Base-by-base conservation (phyloP, 2,113 vertebrate genomes). In the Clinocottus analis region DNA sequence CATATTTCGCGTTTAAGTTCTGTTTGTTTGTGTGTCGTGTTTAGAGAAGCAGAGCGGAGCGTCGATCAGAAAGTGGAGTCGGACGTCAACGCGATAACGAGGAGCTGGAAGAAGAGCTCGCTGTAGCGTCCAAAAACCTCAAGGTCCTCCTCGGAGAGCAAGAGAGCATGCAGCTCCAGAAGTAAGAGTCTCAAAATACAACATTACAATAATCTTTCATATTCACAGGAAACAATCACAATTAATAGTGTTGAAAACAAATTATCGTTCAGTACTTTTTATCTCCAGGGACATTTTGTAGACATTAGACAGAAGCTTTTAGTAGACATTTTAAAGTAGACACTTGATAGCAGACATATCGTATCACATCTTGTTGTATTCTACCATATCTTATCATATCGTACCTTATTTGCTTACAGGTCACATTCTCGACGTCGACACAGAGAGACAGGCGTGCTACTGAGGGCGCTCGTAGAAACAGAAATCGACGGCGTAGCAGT, bases 401-500 rank as follows among this genome's bases (percentile, higher is more conserved):
- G 1, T 23, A 13, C 13, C 23, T 12, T 56, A 25, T 13, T 25
- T 13, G 5, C 8, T n/a, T 7, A 1, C 25, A 89, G 87, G 37
- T n/a, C 55, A 0, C 94, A 96, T 75, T 91, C 94, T 19, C 86
- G 90, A n/a, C 93, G 91, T 73, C 90, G 93, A 58, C 92, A 90
- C 80, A 92, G 93, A 23, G 94, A 96, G 77, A 94, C 96, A 1
- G 95, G 96, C 19, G 83, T 92, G 65, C 94, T 99, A 82, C 94
- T 97, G 72, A 92, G 95, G 88, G 94, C 96, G 37, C 93, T 99
- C 7, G 95, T 94, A 0, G 97, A 99, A 55, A 96, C 95, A 0
- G 97, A 99, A 82, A 96, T 97, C 73, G 97, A 98, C 0, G 97
- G 96, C 2, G 94, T 95, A 1, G 96, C 97, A 0, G 96, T 97